These are phyloP conservation scores for Hirudinaria manillensis DNA, from an alignment of 2,888 invertebrate species.

Conservation along the genomic window DNA sequence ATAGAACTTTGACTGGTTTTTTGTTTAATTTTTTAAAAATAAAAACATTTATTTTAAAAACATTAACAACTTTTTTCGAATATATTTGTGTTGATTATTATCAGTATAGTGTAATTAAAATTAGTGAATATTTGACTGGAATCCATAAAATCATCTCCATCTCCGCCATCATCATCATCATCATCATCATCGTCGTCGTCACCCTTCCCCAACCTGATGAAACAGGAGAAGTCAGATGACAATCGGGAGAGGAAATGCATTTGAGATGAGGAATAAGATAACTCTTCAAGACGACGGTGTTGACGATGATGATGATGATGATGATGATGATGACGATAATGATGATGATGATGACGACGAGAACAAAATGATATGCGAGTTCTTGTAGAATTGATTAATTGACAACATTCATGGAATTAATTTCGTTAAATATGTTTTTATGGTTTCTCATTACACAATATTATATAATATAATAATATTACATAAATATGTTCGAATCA, in stretches of 20 bases:
- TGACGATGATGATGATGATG: conserved; percentile 28
- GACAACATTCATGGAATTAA: not conserved
- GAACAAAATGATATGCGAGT: not conserved
- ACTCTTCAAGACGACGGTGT: conserved; percentile 10
- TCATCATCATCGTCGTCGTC: conserved; percentile 2
- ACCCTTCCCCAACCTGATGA: conserved; percentile 24
- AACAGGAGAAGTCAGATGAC: conserved; percentile 15
- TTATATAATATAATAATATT: too few species aligned
- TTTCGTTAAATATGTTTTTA: too few species aligned
- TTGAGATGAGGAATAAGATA: conserved; percentile 1
- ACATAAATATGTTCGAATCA: too few species aligned
- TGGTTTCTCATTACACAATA: too few species aligned
- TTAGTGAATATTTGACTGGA: not conserved
- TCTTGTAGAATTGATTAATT: not conserved
- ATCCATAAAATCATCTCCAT: conserved; percentile 20
- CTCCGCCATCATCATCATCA: not conserved
- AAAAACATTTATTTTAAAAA: too few species aligned
- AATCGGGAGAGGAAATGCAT: not conserved
- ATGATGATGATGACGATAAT: conserved; percentile 28
- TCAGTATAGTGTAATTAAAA: too few species aligned
- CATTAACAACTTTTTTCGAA: too few species aligned
- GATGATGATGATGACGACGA: conserved; percentile 21
- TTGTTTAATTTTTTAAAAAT: too few species aligned
- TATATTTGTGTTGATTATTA: too few species aligned
- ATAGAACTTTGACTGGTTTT: too few species aligned